Percentiles rank a stretch among this genome's conserved stretches.
Conservation (phyloP, 1,140 invertebrate species). For the Pseudoatta argentina region DNA sequence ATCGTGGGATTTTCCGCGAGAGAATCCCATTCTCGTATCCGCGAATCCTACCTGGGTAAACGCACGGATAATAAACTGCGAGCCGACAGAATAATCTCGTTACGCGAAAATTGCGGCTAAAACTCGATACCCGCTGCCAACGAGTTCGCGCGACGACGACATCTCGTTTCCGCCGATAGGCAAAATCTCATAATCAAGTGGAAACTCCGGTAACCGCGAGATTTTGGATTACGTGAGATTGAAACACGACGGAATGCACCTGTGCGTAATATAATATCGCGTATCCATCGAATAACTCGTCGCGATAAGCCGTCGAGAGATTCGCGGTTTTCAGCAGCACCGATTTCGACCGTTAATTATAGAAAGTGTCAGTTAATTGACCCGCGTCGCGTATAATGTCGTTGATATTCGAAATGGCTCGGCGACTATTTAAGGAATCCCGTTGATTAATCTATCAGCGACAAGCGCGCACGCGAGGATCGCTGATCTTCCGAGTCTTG, state of each 20-base stretch:
- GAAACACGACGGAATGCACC: neutral
- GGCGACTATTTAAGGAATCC: slow-evolving; percentile 9
- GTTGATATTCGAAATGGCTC: neutral
- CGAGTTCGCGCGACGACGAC: neutral
- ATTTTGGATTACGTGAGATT: slow-evolving; percentile 45
- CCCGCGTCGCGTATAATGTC: neutral
- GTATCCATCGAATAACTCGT: neutral
- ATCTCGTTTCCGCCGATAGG: slow-evolving; percentile 4
- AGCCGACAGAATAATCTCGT: slow-evolving; percentile 34
- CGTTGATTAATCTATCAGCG: neutral
- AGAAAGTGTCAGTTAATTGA: slow-evolving; percentile 28
- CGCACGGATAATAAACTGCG: slow-evolving; percentile 29
- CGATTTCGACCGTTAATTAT: slow-evolving; percentile 17
- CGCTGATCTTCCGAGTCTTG: neutral
- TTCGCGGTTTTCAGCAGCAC: neutral
- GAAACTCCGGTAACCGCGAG: neutral
- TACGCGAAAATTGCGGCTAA: slow-evolving; percentile 38
- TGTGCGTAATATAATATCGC: neutral
- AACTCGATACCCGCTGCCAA: neutral
- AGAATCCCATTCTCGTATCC: neutral
- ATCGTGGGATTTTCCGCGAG: slow-evolving; percentile 19
- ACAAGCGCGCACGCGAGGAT: neutral
- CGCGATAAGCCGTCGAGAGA: neutral
- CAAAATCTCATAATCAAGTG: neutral
- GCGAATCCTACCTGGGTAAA: neutral